A percentile compares a stretch with the other conserved stretches of the same genome.
phyloP scores from a whole-genome alignment of 1,140 invertebrate genomes.

The Anoplophora glabripennis region DNA sequence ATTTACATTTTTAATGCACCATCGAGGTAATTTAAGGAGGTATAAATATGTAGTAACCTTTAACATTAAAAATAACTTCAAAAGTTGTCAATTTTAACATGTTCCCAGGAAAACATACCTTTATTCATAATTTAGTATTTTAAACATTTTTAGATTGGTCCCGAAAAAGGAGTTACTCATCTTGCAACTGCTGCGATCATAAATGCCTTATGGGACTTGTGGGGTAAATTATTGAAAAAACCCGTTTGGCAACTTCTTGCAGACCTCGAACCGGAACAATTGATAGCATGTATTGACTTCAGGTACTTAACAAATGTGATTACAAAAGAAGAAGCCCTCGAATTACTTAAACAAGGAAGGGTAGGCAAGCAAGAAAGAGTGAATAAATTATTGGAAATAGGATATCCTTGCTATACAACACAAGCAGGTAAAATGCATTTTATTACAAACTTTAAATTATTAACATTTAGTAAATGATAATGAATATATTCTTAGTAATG shows the following conservation, averaged over 20 bases:
- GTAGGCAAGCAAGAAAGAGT: constrained; percentile 60
- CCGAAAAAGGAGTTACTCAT: constrained; percentile 89
- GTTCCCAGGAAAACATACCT: background rate
- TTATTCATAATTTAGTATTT: background rate
- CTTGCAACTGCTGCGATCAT: constrained; percentile 83
- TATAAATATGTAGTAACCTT: too few relatives aligned
- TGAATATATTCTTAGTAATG: too few relatives aligned
- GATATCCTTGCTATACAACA: constrained; percentile 78
- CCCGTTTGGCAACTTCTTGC: constrained; percentile 82
- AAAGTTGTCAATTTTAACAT: too few relatives aligned
- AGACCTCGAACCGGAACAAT: constrained; percentile 77
- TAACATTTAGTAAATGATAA: too few relatives aligned
- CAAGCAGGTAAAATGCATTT: constrained; percentile 58
- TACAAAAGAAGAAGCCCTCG: constrained; percentile 76
- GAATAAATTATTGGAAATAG: constrained; percentile 55
- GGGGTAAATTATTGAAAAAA: constrained; percentile 80
- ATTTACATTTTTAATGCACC: too few relatives aligned
- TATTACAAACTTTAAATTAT: too few relatives aligned
- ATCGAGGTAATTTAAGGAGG: too few relatives aligned
- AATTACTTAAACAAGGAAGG: constrained; percentile 63
- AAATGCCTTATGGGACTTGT: constrained; percentile 90
- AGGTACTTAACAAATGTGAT: constrained; percentile 76
- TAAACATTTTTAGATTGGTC: constrained; percentile 66
- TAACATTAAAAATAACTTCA: too few relatives aligned
- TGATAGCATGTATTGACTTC: constrained; percentile 86